Evolutionary conservation across 2,888 invertebrate genomes (phyloP).

Genomic region (Hirtodrosophila histrioides): DNA sequence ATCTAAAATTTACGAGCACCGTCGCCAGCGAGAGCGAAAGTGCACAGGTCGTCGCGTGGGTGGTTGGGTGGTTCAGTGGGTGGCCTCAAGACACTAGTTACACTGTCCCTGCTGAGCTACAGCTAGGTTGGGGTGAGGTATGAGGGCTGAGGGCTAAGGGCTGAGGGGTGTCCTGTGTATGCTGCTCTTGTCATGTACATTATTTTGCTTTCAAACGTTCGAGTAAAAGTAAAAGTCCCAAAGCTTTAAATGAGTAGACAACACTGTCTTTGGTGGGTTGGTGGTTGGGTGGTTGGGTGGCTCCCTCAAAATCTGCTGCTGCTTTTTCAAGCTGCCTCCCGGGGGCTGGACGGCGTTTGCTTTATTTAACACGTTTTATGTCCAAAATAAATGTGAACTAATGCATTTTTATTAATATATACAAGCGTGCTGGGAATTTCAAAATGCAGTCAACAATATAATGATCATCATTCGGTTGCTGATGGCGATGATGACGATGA

Average conservation of each 20-base stretch:
- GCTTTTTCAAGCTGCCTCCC: slow-evolving; percentile 50
- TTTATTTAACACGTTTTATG: slow-evolving; percentile 77
- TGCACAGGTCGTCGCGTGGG: slow-evolving; percentile 64
- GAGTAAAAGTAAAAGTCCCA: slow-evolving; percentile 70
- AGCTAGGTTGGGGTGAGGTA: slow-evolving; percentile 1
- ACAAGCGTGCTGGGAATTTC: slow-evolving; percentile 77
- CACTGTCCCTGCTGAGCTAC: slow-evolving; percentile 26
- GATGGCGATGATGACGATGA: slow-evolving; percentile 44
- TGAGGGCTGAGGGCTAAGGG: too few relatives aligned
- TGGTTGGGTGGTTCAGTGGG: slow-evolving; percentile 10
- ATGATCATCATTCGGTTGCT: background rate
- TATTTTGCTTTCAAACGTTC: slow-evolving; percentile 73
- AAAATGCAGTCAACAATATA: slow-evolving; percentile 26
- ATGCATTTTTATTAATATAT: slow-evolving; percentile 82
- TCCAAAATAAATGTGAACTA: slow-evolving; percentile 79
- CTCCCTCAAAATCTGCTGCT: background rate
- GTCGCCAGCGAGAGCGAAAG: slow-evolving; percentile 56
- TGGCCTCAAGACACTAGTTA: slow-evolving; percentile 56
- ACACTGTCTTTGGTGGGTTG: slow-evolving; percentile 29
- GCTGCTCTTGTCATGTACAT: slow-evolving; percentile 70
- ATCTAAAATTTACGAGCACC: slow-evolving; percentile 73
- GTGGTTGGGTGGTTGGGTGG: background rate
- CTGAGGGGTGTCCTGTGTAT: slow-evolving; percentile 3
- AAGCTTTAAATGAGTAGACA: slow-evolving; percentile 69
- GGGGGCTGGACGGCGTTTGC: slow-evolving; percentile 47